Percentiles rank a stretch among this genome's conserved stretches.
Evolutionary conservation across 1,140 invertebrate species (phyloP).

Genomic region (Macrotrachela quadricornifera): DNA sequence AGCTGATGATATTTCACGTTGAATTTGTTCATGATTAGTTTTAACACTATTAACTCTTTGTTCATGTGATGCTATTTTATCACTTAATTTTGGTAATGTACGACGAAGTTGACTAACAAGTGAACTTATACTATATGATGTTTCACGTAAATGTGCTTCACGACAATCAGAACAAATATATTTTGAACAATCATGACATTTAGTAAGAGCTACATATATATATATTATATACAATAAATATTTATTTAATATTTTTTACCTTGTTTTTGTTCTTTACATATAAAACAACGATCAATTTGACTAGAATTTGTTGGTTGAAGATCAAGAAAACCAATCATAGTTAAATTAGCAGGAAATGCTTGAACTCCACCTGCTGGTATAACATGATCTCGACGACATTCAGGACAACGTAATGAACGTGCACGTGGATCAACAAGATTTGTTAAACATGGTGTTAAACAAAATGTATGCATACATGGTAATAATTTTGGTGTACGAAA

Average conservation of each 20-base stretch:
- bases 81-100: conserved; percentile 40
- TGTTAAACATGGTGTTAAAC: conserved; percentile 66
- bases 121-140: conserved; percentile 69
- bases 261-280: conserved; percentile 66
- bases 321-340: conserved; percentile 75
- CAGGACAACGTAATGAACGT: conserved; percentile 78
- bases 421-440: conserved; percentile 15
- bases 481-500: conserved; percentile 86
- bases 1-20: conserved; percentile 76
- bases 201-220: conserved; percentile 41
- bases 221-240: no score
- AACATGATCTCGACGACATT: conserved; percentile 86
- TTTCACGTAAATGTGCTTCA: conserved; percentile 76
- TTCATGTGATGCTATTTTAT: no score
- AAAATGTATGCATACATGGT: conserved; percentile 98
- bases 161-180: conserved; percentile 69
- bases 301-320: conserved; percentile 47
- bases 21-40: conserved; percentile 56
- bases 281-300: conserved; percentile 11
- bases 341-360: conserved; percentile 83
- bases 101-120: conserved; percentile 66
- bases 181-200: conserved; percentile 78
- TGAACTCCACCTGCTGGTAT: conserved; percentile 87
- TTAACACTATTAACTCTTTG: conserved; percentile 40
- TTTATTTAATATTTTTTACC: no score